These are phyloP conservation scores for Hypomecis punctinalis DNA, from an alignment of 2,888 invertebrate species.

Conservation along the genomic window DNA sequence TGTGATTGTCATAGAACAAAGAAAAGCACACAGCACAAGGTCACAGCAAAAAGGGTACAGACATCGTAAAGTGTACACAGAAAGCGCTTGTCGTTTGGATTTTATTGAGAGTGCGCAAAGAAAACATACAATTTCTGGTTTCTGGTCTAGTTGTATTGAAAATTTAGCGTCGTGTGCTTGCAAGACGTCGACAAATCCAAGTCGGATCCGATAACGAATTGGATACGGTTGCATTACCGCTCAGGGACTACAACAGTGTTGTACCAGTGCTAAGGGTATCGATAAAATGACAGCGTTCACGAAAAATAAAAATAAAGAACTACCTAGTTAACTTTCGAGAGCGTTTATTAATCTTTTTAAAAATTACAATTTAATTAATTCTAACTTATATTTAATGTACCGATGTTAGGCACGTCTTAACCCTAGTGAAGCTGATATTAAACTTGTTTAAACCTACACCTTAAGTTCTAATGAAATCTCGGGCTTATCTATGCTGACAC, in stretches of 20 bases:
- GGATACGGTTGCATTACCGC: constrained; percentile 72
- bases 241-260: constrained; percentile 53
- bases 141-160: constrained; percentile 53
- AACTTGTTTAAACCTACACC: no score
- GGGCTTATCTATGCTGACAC: no score
- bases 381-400: no score
- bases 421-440: no score
- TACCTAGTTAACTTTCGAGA: no score
- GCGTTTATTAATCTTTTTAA: no score
- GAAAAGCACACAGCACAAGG: no score
- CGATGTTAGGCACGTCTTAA: no score
- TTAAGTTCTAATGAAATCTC: no score
- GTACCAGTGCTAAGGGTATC: constrained; percentile 43
- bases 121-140: constrained; percentile 50
- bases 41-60: no score
- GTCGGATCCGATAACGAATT: constrained; percentile 75
- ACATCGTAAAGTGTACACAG: background rate
- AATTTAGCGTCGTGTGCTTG: constrained; percentile 61
- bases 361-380: no score
- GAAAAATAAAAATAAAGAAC: background rate
- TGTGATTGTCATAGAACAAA: no score
- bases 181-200: constrained; percentile 71
- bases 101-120: constrained; percentile 26
- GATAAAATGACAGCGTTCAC: constrained; percentile 8
- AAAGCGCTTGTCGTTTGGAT: constrained; percentile 5